Evolutionary conservation across 2,113 vertebrate species (phyloP).

Genomic region (Perca flavescens): DNA sequence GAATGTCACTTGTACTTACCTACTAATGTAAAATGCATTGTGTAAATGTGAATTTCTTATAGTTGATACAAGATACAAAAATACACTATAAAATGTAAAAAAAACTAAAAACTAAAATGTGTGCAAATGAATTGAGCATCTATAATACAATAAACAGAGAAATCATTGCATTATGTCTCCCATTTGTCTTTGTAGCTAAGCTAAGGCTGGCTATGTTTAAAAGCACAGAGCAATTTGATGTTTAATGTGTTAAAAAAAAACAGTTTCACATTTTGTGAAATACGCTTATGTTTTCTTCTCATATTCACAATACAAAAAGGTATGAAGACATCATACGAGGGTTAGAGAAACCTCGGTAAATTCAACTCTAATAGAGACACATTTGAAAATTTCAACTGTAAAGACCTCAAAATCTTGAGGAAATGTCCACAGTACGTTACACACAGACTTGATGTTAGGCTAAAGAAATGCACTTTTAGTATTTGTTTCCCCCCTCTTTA

Average conservation of each 20-base stretch:
- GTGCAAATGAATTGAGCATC: slow-evolving; percentile 76
- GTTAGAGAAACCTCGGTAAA: background rate
- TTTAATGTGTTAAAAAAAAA: background rate
- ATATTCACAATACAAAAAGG: too few species aligned
- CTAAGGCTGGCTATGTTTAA: background rate
- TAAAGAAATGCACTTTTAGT: slow-evolving; percentile 8
- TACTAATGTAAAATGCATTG: slow-evolving; percentile 85
- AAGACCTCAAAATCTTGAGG: background rate
- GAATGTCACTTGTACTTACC: slow-evolving; percentile 82
- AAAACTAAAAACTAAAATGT: slow-evolving; percentile 66
- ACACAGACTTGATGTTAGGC: slow-evolving; percentile 1
- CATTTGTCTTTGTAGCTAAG: slow-evolving; percentile 31
- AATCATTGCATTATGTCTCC: slow-evolving; percentile 69
- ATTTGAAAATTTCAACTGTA: background rate
- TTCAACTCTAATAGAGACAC: background rate
- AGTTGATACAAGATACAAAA: slow-evolving; percentile 79
- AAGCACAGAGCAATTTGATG: background rate
- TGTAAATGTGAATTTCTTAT: slow-evolving; percentile 87
- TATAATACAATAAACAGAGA: slow-evolving; percentile 81
- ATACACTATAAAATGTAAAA: slow-evolving; percentile 75
- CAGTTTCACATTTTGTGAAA: too few species aligned
- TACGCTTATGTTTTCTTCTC: too few species aligned
- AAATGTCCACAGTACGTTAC: background rate
- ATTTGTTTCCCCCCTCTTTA: background rate
- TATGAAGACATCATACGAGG: background rate